Conservation (phyloP, 2,113 vertebrate species). For the Myotis lucifugus region DNA sequence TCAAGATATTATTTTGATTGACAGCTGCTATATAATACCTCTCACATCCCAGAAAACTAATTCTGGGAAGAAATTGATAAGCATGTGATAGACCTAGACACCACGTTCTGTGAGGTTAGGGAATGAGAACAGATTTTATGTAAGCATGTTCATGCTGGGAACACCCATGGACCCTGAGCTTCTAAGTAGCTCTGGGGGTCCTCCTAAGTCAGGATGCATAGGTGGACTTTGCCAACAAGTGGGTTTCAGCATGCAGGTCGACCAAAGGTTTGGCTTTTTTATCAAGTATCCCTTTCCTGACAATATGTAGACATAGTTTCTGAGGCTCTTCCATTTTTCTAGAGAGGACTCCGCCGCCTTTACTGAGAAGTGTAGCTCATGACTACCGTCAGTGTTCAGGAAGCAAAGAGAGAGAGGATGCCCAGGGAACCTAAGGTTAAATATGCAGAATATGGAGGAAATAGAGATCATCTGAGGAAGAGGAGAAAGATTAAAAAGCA, state of each 20-base stretch:
- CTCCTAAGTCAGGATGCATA: not conserved
- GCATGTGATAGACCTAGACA: not conserved
- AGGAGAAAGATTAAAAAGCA: not conserved
- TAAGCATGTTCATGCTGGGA: not conserved
- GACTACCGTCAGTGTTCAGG: not conserved
- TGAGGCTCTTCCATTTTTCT: not conserved
- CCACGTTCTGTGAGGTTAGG: not conserved
- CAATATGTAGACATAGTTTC: not conserved
- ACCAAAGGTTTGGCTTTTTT: not conserved
- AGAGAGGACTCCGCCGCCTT: not conserved
- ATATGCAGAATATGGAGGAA: not conserved
- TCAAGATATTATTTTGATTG: not conserved
- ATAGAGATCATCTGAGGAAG: not conserved
- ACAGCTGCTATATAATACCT: not conserved
- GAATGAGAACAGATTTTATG: not conserved
- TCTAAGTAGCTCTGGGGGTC: not conserved
- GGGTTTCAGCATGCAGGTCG: not conserved
- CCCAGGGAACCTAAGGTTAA: not conserved
- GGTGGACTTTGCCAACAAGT: not conserved
- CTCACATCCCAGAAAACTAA: not conserved
- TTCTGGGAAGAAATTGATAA: not conserved
- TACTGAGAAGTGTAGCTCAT: not conserved
- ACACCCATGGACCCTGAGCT: not conserved
- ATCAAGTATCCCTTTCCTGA: not conserved
- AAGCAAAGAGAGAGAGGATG: not conserved